Base-by-base conservation (phyloP, 2,797 vertebrate genomes). In the Macropodus opercularis region DNA sequence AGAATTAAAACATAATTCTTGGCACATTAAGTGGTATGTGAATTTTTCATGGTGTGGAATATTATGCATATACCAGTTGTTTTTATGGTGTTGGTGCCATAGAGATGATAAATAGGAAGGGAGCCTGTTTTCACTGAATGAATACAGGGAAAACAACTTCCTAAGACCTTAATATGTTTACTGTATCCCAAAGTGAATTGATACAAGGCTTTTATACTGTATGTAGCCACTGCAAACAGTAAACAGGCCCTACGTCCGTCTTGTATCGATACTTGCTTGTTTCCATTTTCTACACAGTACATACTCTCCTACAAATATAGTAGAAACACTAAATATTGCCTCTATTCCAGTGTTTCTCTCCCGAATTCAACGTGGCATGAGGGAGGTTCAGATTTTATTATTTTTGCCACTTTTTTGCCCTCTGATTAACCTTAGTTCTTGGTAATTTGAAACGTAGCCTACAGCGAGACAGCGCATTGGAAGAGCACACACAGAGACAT, bases 401-500 rank as follows among this genome's bases (percentile, higher is more conserved):
- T 64, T 52, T 54, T 59, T 47, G 18, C 35, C 19, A 27, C 24
- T 15, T 48, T 48, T 4, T 13, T 17, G 15, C 46, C 15, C 4
- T 53, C 41, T 66, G 46, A 76, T 74, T 72, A 67, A 71, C 73
- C 60, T 29, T 14, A 38, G 35, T 50, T 44, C 32, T 42, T 59
- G 47, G 63, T 54, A 62, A 56, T 77, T 72, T 63, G 27, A 76
- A 63, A 63, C 27, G 24, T 63, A 40, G 49, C 72, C 69, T 52
- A 39, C 42, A 81, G 59, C 48, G 29, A 72, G 43, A 27, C 29
- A 35, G 6, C 35, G 14, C 38, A 63, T 60, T 24, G 41, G 40
- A 57, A 57, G 39, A 47, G 29, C 46, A 18, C 46, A 24, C 51
- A 38, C 27, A 27, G 14, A 5, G 21, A 43, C 27, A 58, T 22